phyloP scores from a whole-genome alignment of 1,140 invertebrate genomes.

The Bombus picipes region DNA sequence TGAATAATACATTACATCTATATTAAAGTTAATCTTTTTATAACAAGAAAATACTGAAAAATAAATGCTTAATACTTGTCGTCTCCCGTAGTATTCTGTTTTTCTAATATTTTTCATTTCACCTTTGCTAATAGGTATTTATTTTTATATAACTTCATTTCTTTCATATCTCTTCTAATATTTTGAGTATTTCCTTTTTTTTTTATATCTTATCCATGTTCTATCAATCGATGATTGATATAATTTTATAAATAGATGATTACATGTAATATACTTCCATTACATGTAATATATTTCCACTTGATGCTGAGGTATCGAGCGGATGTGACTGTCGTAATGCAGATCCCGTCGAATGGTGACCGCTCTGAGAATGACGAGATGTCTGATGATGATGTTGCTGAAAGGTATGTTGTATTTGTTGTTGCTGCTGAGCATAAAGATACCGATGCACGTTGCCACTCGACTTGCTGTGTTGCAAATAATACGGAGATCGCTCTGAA shows the following conservation, averaged over 20 bases:
- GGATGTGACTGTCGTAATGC: constrained; percentile 76
- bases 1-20: neutral
- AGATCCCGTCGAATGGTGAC: constrained; percentile 78
- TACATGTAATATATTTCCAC: constrained; percentile 87
- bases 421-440: constrained; percentile 81
- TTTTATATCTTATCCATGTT: neutral
- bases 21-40: neutral
- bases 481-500: constrained; percentile 73
- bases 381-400: constrained; percentile 75
- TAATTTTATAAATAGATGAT: neutral
- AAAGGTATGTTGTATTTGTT: constrained; percentile 70
- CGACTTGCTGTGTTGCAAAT: constrained; percentile 85
- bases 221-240: neutral
- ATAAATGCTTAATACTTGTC: neutral
- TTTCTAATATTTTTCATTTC: neutral
- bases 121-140: neutral
- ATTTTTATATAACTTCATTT: neutral
- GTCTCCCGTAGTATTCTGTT: neutral
- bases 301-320: constrained; percentile 85
- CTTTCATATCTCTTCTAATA: neutral
- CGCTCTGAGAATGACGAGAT: constrained; percentile 74
- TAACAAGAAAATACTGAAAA: neutral
- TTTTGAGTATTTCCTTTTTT: neutral
- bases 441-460: constrained; percentile 84
- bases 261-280: constrained; percentile 47